Evolutionary conservation across 2,888 invertebrate species (phyloP), one percentile per base, ranked within the genome.

Genomic region (Tromatobia lineatoria): DNA sequence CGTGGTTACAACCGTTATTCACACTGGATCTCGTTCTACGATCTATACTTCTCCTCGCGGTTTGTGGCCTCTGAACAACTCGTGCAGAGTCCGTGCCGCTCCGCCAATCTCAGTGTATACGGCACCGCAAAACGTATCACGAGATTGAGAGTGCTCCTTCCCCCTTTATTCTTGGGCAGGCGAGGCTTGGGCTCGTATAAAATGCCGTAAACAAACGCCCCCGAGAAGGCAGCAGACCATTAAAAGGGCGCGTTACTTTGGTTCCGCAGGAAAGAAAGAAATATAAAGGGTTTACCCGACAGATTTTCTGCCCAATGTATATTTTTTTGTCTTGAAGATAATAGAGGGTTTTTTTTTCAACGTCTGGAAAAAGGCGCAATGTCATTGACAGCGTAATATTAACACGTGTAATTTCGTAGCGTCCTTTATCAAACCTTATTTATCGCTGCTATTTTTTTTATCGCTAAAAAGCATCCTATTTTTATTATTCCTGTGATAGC

Each of bases 111-210:
- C 57, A 45, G 11, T 25, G 34, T 59, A 69, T 59, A 59, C 29
- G 29, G 10, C 57, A 25, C 29, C 57, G 47, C 42, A 47, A 69
- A 78, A 78, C 69, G 69, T 69, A 78, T 70, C 69, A 20, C 42
- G 77, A 69, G 69, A 78, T 70, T 52, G 69, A 69, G 77, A 69
- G 77, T 59, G 57, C 69, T 3, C 34, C 29, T 47, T 76, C 25
- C 20, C 34, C 59, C 69, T 69, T 78, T 61, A 69, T 29, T 78
- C 69, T 47, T 25, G 25, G 29, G 47, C 45, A 47, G 47, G 69
- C 34, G 13, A 57, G 34, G 18, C 57, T 57, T 45, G 64, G 25
- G 59, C 47, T 78, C 50, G 69, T 61, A 70, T 38, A 70, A 78
- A 78, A 50, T 34, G 20, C 38, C 64, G 64, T 64, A 75, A 61